Evolutionary conservation across 2,113 vertebrate species (phyloP).

Genomic region (Pachypanchax playfairii): DNA sequence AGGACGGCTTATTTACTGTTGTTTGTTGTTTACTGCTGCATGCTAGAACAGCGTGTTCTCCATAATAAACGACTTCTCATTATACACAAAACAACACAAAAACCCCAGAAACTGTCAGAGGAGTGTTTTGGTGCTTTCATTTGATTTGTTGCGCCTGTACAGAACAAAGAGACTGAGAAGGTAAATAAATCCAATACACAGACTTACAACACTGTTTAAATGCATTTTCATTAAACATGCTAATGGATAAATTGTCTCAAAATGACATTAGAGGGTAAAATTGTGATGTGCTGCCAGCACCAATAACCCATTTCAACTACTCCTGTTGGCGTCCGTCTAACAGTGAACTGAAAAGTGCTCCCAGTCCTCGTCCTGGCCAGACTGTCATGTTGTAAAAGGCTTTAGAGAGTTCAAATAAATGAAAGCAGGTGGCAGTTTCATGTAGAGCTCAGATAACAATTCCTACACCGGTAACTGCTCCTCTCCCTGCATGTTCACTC

Average conservation of each 20-base stretch:
- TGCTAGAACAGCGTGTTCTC: slow-evolving; percentile 39
- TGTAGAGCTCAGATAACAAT: not conserved
- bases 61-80: slow-evolving; percentile 53
- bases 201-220: slow-evolving; percentile 36
- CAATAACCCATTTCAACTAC: slow-evolving; percentile 19
- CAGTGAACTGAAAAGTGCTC: slow-evolving; percentile 29
- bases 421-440: slow-evolving; percentile 24
- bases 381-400: slow-evolving; percentile 29
- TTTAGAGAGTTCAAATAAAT: slow-evolving; percentile 30
- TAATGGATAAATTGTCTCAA: not conserved
- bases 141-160: slow-evolving; percentile 27
- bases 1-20: slow-evolving; percentile 56
- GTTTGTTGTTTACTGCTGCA: too few species aligned
- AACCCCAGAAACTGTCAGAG: slow-evolving; percentile 65
- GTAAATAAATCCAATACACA: slow-evolving; percentile 35
- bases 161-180: slow-evolving; percentile 13
- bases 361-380: slow-evolving; percentile 6
- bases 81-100: slow-evolving; percentile 47
- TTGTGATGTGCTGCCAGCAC: slow-evolving; percentile 24
- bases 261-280: not conserved
- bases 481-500: slow-evolving; percentile 21
- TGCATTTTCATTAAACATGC: not conserved
- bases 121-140: slow-evolving; percentile 50
- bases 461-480: not conserved
- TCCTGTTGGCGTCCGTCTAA: slow-evolving; percentile 41